These are phyloP conservation scores for Lamellibrachia satsuma DNA, from an alignment of 2,888 invertebrate species.

Conservation along the genomic window DNA sequence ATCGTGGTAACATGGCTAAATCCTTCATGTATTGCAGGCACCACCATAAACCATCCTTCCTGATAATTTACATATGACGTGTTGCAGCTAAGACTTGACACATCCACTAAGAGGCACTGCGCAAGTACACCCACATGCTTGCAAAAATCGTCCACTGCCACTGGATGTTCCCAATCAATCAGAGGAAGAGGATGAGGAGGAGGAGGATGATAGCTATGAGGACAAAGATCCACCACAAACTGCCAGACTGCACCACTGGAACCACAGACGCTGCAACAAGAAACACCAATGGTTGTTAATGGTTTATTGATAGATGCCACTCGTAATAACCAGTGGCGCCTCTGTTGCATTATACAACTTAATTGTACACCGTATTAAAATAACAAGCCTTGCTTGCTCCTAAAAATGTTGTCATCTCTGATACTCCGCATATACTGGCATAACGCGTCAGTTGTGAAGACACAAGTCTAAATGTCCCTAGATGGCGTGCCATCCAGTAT, in stretches of 20 bases:
- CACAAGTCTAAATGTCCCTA: too few relatives aligned
- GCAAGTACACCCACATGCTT: neutral
- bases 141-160: neutral
- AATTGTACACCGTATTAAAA: too few relatives aligned
- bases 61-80: neutral
- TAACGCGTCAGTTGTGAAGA: too few relatives aligned
- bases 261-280: slow-evolving; percentile 23
- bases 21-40: neutral
- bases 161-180: neutral
- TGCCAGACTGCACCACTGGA: slow-evolving; percentile 20
- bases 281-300: too few relatives aligned
- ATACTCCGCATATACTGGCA: too few relatives aligned
- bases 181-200: slow-evolving; percentile 39
- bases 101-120: neutral
- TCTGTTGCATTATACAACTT: too few relatives aligned
- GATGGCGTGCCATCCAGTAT: too few relatives aligned
- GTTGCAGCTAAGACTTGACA: neutral
- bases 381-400: too few relatives aligned
- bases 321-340: too few relatives aligned
- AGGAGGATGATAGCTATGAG: slow-evolving; percentile 40
- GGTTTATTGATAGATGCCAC: too few relatives aligned
- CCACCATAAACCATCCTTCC: neutral
- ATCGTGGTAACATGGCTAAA: neutral
- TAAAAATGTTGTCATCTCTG: too few relatives aligned
- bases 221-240: slow-evolving; percentile 44